Conservation (phyloP, 2,797 vertebrate species). For the Cottoperca gobio region DNA sequence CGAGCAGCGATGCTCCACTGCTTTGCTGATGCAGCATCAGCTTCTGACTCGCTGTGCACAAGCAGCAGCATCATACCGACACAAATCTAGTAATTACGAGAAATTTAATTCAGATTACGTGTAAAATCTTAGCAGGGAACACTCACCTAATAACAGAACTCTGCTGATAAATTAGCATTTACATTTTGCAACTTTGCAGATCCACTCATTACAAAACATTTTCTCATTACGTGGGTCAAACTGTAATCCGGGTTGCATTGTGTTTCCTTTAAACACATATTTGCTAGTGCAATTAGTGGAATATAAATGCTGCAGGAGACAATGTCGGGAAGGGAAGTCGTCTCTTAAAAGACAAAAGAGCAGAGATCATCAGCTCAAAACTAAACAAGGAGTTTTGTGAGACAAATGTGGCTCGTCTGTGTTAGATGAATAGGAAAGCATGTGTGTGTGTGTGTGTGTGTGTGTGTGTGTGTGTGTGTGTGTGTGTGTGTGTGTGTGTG, state of each 20-base stretch:
- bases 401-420: not conserved
- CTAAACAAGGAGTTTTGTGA: not conserved
- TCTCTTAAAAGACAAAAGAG: not conserved
- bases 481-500: too few relatives aligned
- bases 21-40: not conserved
- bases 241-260: not conserved
- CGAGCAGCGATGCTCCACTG: not conserved
- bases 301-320: not conserved
- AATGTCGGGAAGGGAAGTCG: not conserved
- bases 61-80: not conserved
- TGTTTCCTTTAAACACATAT: not conserved
- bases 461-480: too few relatives aligned
- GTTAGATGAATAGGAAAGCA: not conserved
- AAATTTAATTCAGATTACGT: not conserved
- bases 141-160: not conserved
- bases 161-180: slow-evolving; percentile 4
- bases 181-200: slow-evolving; percentile 22
- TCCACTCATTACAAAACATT: not conserved
- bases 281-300: slow-evolving; percentile 8
- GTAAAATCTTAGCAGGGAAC: not conserved
- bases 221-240: slow-evolving; percentile 20
- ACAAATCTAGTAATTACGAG: not conserved
- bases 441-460: too few relatives aligned
- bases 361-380: not conserved
- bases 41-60: not conserved